These are phyloP conservation scores for Nymphalis urticae DNA, from an alignment of 2,888 invertebrate genomes.

Conservation along the genomic window DNA sequence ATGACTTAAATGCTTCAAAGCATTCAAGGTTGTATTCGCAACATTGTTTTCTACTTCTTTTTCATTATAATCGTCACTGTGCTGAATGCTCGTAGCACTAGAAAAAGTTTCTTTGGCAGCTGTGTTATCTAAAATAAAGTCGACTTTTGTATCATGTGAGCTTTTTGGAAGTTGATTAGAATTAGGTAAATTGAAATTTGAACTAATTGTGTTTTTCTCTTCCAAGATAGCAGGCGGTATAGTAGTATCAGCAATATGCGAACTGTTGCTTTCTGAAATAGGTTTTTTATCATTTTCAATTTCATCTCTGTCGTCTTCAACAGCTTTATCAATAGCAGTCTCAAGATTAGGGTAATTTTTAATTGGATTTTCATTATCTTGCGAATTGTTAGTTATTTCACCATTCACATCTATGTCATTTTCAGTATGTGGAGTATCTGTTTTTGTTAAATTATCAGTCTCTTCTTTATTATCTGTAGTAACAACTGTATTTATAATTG, in stretches of 20 bases:
- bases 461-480: not conserved
- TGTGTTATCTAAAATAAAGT: not conserved
- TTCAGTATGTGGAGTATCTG: constrained; percentile 8
- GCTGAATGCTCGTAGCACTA: not conserved
- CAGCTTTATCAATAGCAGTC: not conserved
- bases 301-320: not conserved
- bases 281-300: not conserved
- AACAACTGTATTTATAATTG: not conserved
- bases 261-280: not conserved
- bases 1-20: constrained; percentile 61
- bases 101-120: constrained; percentile 1
- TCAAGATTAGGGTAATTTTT: not conserved
- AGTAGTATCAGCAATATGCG: not conserved
- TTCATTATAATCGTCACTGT: constrained; percentile 5
- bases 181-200: not conserved
- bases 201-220: not conserved
- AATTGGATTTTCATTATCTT: not conserved
- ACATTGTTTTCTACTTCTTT: constrained; percentile 29
- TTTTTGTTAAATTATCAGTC: not conserved
- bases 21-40: constrained; percentile 46
- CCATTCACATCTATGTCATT: not conserved
- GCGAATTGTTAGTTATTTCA: not conserved
- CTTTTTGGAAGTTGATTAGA: not conserved
- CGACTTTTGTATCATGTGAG: not conserved
- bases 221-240: not conserved